Conservation (phyloP, 2,888 invertebrate species). For the Ophioninae sp. region DNA sequence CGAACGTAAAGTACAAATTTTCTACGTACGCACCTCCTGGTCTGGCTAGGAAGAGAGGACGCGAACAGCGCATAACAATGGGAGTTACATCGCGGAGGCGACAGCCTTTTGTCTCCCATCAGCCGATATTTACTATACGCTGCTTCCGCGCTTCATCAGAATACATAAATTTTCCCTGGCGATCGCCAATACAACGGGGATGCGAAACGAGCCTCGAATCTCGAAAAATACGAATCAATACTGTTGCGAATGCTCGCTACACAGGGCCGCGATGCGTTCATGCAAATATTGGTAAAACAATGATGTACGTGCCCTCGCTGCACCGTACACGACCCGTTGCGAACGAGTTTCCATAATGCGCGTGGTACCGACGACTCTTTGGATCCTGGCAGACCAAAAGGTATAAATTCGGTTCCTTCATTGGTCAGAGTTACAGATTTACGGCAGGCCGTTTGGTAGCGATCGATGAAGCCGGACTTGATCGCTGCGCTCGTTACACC, state of each 20-base stretch:
- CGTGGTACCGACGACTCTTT: background rate
- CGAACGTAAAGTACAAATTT: constrained; percentile 37
- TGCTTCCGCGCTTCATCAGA: background rate
- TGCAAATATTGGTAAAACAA: constrained; percentile 55
- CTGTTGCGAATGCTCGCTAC: constrained; percentile 13
- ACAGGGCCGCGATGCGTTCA: constrained; percentile 27
- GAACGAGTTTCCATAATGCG: background rate
- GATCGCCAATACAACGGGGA: constrained; percentile 25
- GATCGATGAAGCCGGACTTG: background rate
- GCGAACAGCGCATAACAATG: constrained; percentile 10
- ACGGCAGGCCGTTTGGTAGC: background rate
- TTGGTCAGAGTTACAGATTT: background rate
- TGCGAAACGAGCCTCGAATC: constrained; percentile 38
- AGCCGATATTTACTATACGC: constrained; percentile 12
- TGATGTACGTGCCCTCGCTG: constrained; percentile 32
- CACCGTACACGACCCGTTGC: background rate
- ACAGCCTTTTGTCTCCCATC: constrained; percentile 13
- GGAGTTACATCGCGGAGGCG: background rate
- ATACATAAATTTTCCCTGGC: constrained; percentile 12
- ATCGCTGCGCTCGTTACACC: background rate
- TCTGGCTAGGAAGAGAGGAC: background rate
- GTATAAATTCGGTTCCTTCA: background rate
- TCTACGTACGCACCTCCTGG: constrained; percentile 15
- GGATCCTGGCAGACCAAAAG: background rate
- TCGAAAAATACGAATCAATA: constrained; percentile 39